Conservation (phyloP, 1,140 invertebrate species). For the Leptinotarsa defecta region DNA sequence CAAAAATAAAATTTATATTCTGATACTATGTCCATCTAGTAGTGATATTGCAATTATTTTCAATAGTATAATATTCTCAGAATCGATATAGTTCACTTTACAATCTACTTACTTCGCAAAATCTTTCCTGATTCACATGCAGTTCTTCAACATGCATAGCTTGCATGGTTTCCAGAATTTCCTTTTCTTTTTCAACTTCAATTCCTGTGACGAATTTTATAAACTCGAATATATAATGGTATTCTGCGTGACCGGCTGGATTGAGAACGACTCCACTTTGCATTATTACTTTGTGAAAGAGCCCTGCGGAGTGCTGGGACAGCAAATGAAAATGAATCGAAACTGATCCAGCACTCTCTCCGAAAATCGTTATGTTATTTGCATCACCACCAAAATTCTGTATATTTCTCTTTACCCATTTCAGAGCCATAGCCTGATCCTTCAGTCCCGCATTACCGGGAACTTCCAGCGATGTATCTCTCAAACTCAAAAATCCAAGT, state of each 20-base stretch:
- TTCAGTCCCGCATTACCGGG: constrained; percentile 68
- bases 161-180: constrained; percentile 54
- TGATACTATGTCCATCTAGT: too few species aligned
- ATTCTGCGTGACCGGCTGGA: constrained; percentile 39
- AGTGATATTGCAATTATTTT: too few species aligned
- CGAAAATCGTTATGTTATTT: constrained; percentile 57
- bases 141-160: constrained; percentile 36
- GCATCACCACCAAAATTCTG: constrained; percentile 60
- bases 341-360: constrained; percentile 60
- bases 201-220: background rate
- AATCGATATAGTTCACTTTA: too few species aligned
- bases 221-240: constrained; percentile 9
- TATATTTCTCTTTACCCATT: constrained; percentile 65
- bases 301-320: constrained; percentile 37
- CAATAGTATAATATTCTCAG: too few species aligned
- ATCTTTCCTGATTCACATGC: background rate
- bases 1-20: too few species aligned
- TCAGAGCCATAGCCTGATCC: constrained; percentile 64
- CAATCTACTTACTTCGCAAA: too few species aligned
- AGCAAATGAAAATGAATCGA: constrained; percentile 46
- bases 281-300: constrained; percentile 65
- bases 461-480: constrained; percentile 55
- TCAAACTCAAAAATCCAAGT: constrained; percentile 53
- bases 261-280: constrained; percentile 66
- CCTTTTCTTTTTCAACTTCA: background rate